Conservation (phyloP, 2,888 invertebrate genomes). For the Zelleria hepariella region DNA sequence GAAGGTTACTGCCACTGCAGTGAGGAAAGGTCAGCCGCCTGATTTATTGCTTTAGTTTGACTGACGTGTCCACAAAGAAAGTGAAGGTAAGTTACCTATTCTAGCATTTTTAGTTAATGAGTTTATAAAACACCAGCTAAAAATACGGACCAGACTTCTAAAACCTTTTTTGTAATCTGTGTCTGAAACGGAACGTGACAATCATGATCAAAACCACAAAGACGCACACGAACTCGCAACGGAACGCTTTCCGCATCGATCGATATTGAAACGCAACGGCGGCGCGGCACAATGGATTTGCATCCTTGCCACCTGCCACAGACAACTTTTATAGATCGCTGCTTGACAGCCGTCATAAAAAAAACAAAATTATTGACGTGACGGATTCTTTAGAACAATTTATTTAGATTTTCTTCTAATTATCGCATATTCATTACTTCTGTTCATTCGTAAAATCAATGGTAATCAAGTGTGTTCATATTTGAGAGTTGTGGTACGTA, state of each 20-base stretch:
- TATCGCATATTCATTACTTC: neutral
- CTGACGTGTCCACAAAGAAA: no score
- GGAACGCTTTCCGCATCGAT: neutral
- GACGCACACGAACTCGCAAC: neutral
- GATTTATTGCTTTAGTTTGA: no score
- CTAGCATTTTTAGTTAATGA: no score
- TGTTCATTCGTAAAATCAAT: neutral
- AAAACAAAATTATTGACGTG: slow-evolving; percentile 8
- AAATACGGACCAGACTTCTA: no score
- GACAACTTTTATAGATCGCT: no score
- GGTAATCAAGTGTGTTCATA: neutral
- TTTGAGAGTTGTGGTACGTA: slow-evolving; percentile 36
- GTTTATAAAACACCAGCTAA: no score
- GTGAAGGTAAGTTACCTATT: no score
- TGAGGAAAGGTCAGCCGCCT: no score
- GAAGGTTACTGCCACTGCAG: no score
- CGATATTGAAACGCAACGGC: neutral
- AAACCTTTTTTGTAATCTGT: no score
- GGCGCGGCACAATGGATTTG: neutral
- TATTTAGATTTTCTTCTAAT: neutral
- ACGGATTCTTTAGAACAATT: slow-evolving; percentile 15
- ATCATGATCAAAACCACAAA: no score
- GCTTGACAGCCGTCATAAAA: neutral
- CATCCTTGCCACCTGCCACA: neutral
- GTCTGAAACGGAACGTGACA: neutral